Evolutionary conservation across 2,797 vertebrate species (phyloP), one percentile per base, ranked within the genome.

Genomic region (Danio tinwini): DNA sequence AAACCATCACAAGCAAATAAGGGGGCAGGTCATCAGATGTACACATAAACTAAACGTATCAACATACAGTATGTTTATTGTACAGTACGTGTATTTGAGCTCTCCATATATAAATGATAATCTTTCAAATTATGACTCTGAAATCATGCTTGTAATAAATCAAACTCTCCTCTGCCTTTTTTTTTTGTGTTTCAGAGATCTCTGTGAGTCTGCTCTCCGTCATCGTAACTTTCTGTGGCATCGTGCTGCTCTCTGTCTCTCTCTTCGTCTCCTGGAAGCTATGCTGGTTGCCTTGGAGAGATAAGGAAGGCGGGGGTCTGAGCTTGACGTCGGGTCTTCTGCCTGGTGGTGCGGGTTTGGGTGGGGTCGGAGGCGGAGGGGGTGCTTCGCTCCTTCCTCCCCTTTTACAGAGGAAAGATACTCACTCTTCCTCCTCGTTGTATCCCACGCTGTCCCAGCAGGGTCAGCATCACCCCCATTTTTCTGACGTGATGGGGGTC

Each of bases 251-350:
- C 79, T 96, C 96, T 1, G 96, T 98, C 78, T 98, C 96, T 12
- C 95, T 98, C 85, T 98, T 97, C n/a, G 96, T 98, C 82, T 98
- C 96, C 53, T 98, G 96, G 96, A 98, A 98, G 90, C 91, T 98
- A 49, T 98, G 96, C 91, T 98, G 96, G 96, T 90, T 97, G 88
- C 96, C 96, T 87, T 98, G 96, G 96, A 85, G 96, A 83, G 96
- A 97, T 92, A 96, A 97, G 83, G 93, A 94, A 82, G 96, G 96
- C 0, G 94, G 94, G 9, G 94, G 95, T 0, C 91, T 95, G 63
- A 94, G 94, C 82, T 83, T 94, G 92, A 88, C 94, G 52, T 92
- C 93, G 0, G 93, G 93, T 58, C 88, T 97, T 85, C 92, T 97
- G 81, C 94, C 95, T 0, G 93, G 95, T 0, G 94, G 93, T 39